These are phyloP conservation scores for Platycheirus albimanus DNA, from an alignment of 2,888 invertebrate genomes.

Conservation along the genomic window DNA sequence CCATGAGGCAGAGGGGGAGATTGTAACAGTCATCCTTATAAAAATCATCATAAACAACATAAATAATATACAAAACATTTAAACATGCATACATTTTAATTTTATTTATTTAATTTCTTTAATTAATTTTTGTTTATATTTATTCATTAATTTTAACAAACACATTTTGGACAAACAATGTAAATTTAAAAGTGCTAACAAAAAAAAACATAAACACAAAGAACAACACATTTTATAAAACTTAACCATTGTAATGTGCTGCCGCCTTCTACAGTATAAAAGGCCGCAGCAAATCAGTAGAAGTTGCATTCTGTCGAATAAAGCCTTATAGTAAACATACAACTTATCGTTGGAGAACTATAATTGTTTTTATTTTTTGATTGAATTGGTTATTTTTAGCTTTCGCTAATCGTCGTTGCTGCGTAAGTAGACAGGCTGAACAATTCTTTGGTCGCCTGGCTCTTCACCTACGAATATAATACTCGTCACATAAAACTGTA, in stretches of 20 bases:
- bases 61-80: constrained; percentile 4
- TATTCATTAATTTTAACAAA: not conserved
- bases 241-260: constrained; percentile 4
- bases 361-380: no score
- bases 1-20: constrained; percentile 40
- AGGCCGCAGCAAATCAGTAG: no score
- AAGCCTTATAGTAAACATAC: no score
- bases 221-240: constrained; percentile 5
- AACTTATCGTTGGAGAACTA: no score
- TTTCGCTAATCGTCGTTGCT: no score
- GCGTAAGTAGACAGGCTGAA: no score
- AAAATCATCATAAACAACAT: not conserved
- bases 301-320: no score
- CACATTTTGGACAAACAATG: not conserved
- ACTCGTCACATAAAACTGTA: not conserved
- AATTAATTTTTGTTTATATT: not conserved
- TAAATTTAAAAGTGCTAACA: constrained; percentile 4
- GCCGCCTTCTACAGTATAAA: not conserved
- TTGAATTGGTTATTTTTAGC: no score
- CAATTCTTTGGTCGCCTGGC: no score
- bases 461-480: not conserved
- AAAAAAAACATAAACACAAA: not conserved
- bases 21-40: constrained; percentile 30
- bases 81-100: not conserved
- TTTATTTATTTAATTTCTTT: not conserved